phyloP scores from a whole-genome alignment of 2,888 invertebrate genomes.

The Temnothorax ravouxi region DNA sequence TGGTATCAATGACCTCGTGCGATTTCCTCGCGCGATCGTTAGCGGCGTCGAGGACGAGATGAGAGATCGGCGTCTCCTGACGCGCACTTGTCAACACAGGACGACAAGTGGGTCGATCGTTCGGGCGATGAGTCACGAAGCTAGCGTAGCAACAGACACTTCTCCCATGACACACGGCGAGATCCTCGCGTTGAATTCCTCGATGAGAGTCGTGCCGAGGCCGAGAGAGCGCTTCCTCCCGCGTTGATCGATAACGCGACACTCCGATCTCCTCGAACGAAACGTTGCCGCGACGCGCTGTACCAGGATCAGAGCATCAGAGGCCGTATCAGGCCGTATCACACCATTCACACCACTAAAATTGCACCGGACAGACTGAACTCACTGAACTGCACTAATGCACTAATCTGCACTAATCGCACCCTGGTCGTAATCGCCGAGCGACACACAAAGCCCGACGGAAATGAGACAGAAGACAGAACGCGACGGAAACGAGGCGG shows the following conservation, averaged over 20 bases:
- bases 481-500: too few relatives aligned
- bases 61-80: constrained; percentile 35
- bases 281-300: neutral
- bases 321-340: neutral
- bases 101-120: constrained; percentile 44
- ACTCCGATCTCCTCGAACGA: neutral
- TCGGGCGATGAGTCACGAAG: constrained; percentile 63
- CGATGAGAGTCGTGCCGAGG: neutral
- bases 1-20: too few relatives aligned
- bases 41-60: constrained; percentile 36
- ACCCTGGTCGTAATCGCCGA: neutral
- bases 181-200: neutral
- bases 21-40: neutral
- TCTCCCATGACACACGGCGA: neutral
- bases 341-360: neutral
- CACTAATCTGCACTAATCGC: too few relatives aligned
- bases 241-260: neutral
- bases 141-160: constrained; percentile 41
- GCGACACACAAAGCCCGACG: neutral
- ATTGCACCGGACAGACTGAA: too few relatives aligned
- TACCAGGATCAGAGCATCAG: neutral
- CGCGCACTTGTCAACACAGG: constrained; percentile 57
- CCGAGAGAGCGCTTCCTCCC: neutral
- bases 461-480: too few relatives aligned
- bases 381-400: too few relatives aligned